These are phyloP conservation scores for Pocota personata DNA, from an alignment of 2,888 invertebrate genomes.

Conservation along the genomic window DNA sequence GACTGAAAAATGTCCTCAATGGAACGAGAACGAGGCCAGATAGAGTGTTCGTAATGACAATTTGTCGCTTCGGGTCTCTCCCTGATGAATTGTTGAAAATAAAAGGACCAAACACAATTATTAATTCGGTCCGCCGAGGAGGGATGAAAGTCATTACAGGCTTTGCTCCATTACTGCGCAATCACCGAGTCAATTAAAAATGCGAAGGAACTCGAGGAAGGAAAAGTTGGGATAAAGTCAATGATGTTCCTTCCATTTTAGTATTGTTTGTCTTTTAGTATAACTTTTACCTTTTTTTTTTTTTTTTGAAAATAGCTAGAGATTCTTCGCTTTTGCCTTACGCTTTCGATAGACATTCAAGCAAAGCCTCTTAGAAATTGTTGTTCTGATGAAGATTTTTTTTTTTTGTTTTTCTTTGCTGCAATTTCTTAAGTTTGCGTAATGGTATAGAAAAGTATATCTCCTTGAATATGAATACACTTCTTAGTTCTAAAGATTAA, in stretches of 20 bases:
- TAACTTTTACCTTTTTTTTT: background rate
- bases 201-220: background rate
- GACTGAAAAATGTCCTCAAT: conserved; percentile 2
- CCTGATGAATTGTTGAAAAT: conserved; percentile 44
- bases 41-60: conserved; percentile 58
- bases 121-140: conserved; percentile 35
- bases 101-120: conserved; percentile 56
- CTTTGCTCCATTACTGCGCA: conserved; percentile 36
- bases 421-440: no score
- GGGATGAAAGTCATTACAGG: conserved; percentile 31
- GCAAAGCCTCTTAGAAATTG: no score
- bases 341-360: no score
- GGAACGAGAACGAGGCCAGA: background rate
- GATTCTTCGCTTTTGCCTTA: background rate
- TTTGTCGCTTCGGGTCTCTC: conserved; percentile 36
- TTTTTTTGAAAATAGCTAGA: background rate
- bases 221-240: background rate
- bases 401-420: no score
- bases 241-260: background rate
- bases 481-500: no score
- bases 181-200: conserved; percentile 60
- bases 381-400: no score
- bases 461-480: no score
- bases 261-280: background rate
- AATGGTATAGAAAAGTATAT: no score